These are phyloP conservation scores for Petrocephalus microphthalmus DNA, from an alignment of 2,113 vertebrate genomes.

Conservation along the genomic window DNA sequence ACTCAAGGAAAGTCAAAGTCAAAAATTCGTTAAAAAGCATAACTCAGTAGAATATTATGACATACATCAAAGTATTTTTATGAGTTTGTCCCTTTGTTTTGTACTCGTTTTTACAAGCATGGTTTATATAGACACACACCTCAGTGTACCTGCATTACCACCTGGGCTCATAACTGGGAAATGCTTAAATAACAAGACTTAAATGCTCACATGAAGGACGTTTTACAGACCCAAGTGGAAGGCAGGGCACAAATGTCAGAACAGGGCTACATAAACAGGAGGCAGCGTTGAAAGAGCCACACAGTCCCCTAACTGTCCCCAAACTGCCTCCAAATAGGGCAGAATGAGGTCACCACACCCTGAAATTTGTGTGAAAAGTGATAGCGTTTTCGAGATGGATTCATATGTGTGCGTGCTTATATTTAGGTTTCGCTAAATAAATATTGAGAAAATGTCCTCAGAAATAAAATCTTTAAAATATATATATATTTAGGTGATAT, in stretches of 20 bases:
- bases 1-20: neutral
- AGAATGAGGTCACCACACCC: neutral
- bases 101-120: neutral
- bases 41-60: neutral
- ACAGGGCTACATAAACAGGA: neutral
- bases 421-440: neutral
- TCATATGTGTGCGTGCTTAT: neutral
- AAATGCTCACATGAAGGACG: neutral
- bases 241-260: neutral
- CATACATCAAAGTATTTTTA: neutral
- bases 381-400: neutral
- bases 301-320: neutral
- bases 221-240: neutral
- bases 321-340: neutral
- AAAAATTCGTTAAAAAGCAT: neutral
- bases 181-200: neutral
- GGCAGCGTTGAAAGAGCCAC: neutral
- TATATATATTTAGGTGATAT: neutral
- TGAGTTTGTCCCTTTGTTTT: neutral
- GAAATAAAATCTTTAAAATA: neutral
- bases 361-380: neutral
- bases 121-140: neutral
- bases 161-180: neutral
- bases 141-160: neutral
- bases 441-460: neutral